A percentile compares a stretch with the other conserved stretches of the same genome.
These are phyloP conservation scores for Microctonus aethiopoides DNA, from an alignment of 2,888 invertebrate genomes.

Conservation along the genomic window DNA sequence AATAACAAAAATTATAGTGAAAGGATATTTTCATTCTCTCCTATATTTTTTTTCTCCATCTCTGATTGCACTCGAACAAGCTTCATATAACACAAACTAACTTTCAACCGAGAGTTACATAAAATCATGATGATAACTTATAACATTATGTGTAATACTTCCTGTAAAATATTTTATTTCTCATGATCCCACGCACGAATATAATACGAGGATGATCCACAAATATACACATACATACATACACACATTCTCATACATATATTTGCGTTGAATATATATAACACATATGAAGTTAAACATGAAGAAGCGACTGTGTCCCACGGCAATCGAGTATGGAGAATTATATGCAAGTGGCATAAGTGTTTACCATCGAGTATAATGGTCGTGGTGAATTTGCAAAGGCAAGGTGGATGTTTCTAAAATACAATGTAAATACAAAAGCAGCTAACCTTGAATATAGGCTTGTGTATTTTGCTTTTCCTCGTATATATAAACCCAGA, in stretches of 20 bases:
- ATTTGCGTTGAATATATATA: not conserved
- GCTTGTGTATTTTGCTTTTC: constrained; percentile 10
- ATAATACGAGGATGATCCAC: not conserved
- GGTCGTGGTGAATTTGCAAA: constrained; percentile 4
- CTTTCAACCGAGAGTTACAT: not conserved
- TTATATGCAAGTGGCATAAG: constrained; percentile 2
- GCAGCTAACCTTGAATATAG: constrained; percentile 49
- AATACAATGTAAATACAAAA: constrained; percentile 54
- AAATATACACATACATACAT: not conserved
- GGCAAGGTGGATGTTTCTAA: constrained; percentile 36
- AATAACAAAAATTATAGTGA: no score
- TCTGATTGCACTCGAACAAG: no score
- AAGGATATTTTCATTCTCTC: no score
- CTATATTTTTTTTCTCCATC: no score
- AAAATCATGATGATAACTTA: not conserved
- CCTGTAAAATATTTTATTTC: not conserved
- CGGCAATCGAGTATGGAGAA: not conserved
- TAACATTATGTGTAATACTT: not conserved
- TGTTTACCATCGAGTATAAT: constrained; percentile 16
- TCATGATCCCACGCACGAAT: not conserved
- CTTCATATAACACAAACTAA: no score
- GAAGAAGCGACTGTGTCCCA: constrained; percentile 1
- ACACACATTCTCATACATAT: no score
- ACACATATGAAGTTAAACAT: not conserved
- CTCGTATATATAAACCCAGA: not conserved